phyloP scores from a whole-genome alignment of 2,888 invertebrate species.

The Lacanobia wlatinum region DNA sequence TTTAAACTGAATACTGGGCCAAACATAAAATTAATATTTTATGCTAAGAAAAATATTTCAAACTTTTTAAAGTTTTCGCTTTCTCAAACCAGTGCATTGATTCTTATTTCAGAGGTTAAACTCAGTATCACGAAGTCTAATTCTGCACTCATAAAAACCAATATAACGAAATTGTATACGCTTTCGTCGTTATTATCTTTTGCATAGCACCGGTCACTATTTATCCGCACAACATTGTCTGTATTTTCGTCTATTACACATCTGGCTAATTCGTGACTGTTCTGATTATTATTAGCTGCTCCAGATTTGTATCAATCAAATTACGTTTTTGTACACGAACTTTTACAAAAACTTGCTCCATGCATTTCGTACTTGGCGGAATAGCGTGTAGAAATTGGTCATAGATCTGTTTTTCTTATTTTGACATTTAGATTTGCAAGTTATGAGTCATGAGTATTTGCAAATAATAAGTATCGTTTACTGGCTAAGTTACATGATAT shows the following conservation, averaged over 20 bases:
- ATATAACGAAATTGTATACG: slow-evolving; percentile 12
- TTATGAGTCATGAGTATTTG: slow-evolving; percentile 12
- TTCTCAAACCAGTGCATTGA: neutral
- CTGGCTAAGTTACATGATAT: slow-evolving; percentile 9
- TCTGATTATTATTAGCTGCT: slow-evolving; percentile 47
- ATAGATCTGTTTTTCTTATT: slow-evolving; percentile 39
- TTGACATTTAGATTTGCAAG: slow-evolving; percentile 24
- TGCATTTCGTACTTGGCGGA: slow-evolving; percentile 21
- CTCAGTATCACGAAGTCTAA: neutral
- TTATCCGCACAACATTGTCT: slow-evolving; percentile 31
- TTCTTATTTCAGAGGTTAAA: neutral
- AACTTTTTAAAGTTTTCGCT: neutral
- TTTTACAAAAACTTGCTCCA: slow-evolving; percentile 24
- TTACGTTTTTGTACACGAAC: slow-evolving; percentile 28
- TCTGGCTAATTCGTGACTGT: slow-evolving; percentile 51
- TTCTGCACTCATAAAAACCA: neutral
- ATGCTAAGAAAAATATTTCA: neutral
- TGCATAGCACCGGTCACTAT: slow-evolving; percentile 19
- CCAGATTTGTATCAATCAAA: slow-evolving; percentile 50
- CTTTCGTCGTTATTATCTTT: slow-evolving; percentile 28
- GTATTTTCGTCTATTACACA: slow-evolving; percentile 52
- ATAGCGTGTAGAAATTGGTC: slow-evolving; percentile 28
- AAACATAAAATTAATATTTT: too few species aligned
- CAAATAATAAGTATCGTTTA: slow-evolving; percentile 22
- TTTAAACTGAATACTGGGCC: neutral